Evolutionary conservation across 2,113 vertebrate genomes (phyloP).

Genomic region (Ictidomys tridecemlineatus): DNA sequence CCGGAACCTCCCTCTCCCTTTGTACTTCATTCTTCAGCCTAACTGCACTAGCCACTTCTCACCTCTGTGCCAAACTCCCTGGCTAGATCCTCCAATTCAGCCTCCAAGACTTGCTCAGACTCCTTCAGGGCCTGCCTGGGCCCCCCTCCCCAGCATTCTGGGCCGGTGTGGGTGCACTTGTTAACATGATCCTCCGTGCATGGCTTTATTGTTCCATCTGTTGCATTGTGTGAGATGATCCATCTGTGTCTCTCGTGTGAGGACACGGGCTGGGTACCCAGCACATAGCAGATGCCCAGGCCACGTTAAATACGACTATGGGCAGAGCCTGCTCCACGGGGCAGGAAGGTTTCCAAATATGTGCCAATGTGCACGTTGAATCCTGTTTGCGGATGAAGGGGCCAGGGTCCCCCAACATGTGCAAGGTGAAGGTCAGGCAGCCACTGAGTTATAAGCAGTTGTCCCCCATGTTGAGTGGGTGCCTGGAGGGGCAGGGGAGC

Average conservation of each 20-base stretch:
- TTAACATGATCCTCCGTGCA: not conserved
- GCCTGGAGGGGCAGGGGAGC: too few relatives aligned
- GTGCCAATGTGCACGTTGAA: not conserved
- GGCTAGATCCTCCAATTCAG: not conserved
- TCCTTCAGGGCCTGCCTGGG: not conserved
- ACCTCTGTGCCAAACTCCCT: not conserved
- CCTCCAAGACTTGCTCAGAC: not conserved
- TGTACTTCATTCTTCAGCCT: not conserved
- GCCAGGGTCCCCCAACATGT: not conserved
- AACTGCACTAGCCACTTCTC: not conserved
- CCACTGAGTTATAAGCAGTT: not conserved
- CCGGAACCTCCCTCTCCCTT: not conserved
- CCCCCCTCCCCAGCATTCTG: not conserved
- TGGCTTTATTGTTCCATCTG: not conserved
- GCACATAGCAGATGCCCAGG: not conserved
- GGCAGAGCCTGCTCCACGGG: not conserved
- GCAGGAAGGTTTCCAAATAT: not conserved
- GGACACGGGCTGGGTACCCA: not conserved
- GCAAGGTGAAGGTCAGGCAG: not conserved
- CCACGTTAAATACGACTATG: not conserved
- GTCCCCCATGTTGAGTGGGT: accelerated
- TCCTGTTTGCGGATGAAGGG: not conserved
- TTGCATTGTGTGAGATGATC: not conserved
- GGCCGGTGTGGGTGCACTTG: not conserved
- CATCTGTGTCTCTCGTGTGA: not conserved